Base-by-base conservation (phyloP, 2,113 vertebrate species). In the Pogonocichla stellata region DNA sequence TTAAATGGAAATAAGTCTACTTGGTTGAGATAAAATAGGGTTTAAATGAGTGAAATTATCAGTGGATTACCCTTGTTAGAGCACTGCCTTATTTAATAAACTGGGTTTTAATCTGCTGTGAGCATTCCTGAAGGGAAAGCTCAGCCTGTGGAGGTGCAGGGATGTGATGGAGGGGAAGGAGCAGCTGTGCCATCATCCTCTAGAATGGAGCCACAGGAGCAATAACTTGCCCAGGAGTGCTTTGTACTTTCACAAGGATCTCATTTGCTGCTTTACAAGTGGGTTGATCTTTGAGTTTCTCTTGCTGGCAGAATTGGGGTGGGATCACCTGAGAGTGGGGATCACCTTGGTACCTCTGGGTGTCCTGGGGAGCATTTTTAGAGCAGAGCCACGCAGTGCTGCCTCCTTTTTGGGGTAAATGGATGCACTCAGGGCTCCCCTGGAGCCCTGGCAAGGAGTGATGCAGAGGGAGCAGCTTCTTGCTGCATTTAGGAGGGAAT, bases 1-100 rank as follows among this genome's bases (percentile, higher is more conserved):
- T 93, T 97, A 95, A 96, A 77, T 94, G 93, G 94, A 96, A 94
- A 80, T 80, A 94, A 95, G 87, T 93, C 95, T 72, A 92, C 65
- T 91, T 90, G 93, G 93, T 92, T 60, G 95, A 96, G 93, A 94
- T 96, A 94, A 96, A 97, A 93, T 73, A 80, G 70, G 84, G 66
- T 83, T 85, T 96, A 95, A 95, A 93, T 94, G 92, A 97, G 91
- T 54, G 80, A 92, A 91, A 96, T 96, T 92, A 89, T 90, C 90
- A 81, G 82, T 85, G 93, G 88, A 86, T 96, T 83, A 86, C 86
- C 71, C 78, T 86, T 93, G 61, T 91, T 92, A 89, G 92, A 80
- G 25, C 34, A 19, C 40, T 88, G 45, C 65, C 80, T 94, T 88
- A 89, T 95, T 95, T 96, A 97, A 95, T 97, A 95, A 96, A 60